A percentile compares a stretch with the other conserved stretches of the same genome.
Evolutionary conservation across 2,113 vertebrate genomes (phyloP).

Genomic region (Symphodus melops): DNA sequence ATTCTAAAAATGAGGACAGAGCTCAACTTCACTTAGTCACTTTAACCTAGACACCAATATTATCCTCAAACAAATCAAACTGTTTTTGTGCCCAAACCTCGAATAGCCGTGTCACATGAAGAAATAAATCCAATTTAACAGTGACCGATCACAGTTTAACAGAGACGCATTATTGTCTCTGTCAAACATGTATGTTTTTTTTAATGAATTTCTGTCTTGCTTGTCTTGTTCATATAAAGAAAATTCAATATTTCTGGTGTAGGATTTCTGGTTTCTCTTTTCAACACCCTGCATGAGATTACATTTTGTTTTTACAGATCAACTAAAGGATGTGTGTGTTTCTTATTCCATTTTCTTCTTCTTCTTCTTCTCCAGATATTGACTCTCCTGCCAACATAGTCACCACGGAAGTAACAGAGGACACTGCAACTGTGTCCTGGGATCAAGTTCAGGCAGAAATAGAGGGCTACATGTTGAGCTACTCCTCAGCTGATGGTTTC

Average conservation of each 20-base stretch:
- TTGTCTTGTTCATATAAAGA: background rate
- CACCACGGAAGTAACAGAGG: constrained; percentile 81
- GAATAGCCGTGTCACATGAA: too few species aligned
- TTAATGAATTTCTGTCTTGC: background rate
- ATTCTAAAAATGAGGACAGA: background rate
- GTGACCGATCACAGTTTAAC: background rate
- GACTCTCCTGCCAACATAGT: constrained; percentile 79
- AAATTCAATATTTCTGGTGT: background rate
- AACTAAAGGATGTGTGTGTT: background rate
- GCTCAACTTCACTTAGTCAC: background rate
- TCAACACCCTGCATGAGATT: background rate
- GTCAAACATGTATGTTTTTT: too few species aligned
- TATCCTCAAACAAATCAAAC: too few species aligned
- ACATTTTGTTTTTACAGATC: background rate
- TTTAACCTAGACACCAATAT: background rate
- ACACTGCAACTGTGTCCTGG: constrained; percentile 82
- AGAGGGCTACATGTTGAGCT: constrained; percentile 85
- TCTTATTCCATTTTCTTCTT: background rate
- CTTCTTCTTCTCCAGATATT: constrained; percentile 64
- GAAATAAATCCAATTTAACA: too few species aligned
- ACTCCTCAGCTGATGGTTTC: constrained; percentile 81
- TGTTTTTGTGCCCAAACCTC: too few species aligned
- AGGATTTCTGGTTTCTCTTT: background rate
- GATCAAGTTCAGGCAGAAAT: constrained; percentile 79
- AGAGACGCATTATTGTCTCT: background rate